Evolutionary conservation across 2,797 vertebrate genomes (phyloP).

Genomic region (Pachyuromys duprasi): DNA sequence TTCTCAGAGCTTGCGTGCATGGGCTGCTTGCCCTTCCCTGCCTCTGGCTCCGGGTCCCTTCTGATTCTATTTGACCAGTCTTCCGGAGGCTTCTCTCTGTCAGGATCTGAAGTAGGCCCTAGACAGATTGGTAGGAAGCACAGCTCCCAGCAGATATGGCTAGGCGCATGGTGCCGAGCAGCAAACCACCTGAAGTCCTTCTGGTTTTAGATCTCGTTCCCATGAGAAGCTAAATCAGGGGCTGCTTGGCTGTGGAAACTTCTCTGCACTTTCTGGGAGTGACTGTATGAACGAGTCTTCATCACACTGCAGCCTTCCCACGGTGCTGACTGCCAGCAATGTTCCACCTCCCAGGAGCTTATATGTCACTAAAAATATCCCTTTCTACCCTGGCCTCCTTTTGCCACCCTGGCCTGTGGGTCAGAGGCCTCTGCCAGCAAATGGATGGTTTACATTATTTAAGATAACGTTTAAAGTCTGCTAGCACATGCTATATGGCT

Average conservation of each 20-base stretch:
- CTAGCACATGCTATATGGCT: background rate
- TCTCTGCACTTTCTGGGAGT: background rate
- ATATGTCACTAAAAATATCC: background rate
- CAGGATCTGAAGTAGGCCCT: background rate
- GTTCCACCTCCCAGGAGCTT: background rate
- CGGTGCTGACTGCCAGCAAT: background rate
- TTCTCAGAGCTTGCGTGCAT: background rate
- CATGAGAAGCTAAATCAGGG: slow-evolving; percentile 60
- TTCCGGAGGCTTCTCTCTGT: background rate
- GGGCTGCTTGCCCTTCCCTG: background rate
- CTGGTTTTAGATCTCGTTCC: slow-evolving; percentile 53
- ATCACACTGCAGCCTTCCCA: background rate
- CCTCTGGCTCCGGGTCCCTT: background rate
- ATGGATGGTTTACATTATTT: background rate
- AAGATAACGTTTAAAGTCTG: background rate
- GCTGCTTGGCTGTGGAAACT: background rate
- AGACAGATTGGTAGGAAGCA: background rate
- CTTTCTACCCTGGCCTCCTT: background rate
- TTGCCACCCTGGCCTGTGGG: background rate
- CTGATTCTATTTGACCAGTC: background rate
- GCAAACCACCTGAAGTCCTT: fast-evolving
- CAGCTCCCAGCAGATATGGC: background rate
- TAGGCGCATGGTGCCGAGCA: fast-evolving
- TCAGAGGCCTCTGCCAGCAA: background rate
- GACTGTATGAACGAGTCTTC: background rate